These are phyloP conservation scores for Leucozona laternaria DNA, from an alignment of 2,888 invertebrate species.

Conservation along the genomic window DNA sequence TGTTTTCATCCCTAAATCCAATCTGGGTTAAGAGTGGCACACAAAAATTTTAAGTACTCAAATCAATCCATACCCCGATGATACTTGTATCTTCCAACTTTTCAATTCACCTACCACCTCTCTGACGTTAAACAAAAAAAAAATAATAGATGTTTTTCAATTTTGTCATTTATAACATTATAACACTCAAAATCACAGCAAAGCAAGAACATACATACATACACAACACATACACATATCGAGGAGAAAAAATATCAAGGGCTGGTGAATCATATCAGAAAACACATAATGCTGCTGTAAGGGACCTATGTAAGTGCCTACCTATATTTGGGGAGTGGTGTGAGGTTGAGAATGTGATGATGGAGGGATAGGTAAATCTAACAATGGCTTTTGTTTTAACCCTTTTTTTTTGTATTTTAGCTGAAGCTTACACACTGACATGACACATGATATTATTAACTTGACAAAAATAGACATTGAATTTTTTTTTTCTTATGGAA, in stretches of 20 bases:
- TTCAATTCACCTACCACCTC: conserved; percentile 42
- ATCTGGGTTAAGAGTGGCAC: conserved; percentile 49
- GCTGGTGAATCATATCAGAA: conserved; percentile 21
- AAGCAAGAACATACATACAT: conserved; percentile 30
- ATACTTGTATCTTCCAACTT: not conserved
- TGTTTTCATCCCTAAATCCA: conserved; percentile 10
- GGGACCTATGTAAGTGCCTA: not conserved
- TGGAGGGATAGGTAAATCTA: conserved; percentile 19
- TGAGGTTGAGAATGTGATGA: not conserved
- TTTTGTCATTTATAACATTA: conserved; percentile 70
- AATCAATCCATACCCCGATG: not conserved
- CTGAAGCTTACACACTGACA: conserved; percentile 33
- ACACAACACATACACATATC: not conserved
- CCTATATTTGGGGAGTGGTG: not conserved
- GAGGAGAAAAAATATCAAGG: not conserved
- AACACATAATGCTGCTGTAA: conserved; percentile 23
- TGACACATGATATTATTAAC: conserved; percentile 62
- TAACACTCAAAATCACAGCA: conserved; percentile 65
- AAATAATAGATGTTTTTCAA: conserved; percentile 37
- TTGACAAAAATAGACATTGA: conserved; percentile 47
- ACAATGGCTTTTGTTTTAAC: conserved; percentile 63
- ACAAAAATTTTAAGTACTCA: conserved; percentile 35
- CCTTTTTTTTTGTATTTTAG: conserved; percentile 6
- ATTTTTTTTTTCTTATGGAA: conserved; percentile 1
- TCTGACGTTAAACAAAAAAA: no score